These are phyloP conservation scores for Machimus atricapillus DNA, from an alignment of 2,888 invertebrate species.

Conservation along the genomic window DNA sequence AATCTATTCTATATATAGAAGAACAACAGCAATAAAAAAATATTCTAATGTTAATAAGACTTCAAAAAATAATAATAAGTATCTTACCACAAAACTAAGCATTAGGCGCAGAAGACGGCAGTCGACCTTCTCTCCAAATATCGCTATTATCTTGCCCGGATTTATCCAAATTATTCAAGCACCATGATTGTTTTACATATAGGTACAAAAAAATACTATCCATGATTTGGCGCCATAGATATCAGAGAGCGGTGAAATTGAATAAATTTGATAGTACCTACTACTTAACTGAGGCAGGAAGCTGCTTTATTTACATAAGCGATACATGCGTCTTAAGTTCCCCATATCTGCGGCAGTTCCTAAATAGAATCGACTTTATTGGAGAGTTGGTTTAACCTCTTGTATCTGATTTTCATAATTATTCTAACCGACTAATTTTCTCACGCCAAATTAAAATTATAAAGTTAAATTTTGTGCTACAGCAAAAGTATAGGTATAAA, in stretches of 20 bases:
- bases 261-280: not conserved
- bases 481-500: not conserved
- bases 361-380: not conserved
- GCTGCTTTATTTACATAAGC: not conserved
- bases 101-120: not conserved
- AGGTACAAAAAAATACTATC: not conserved
- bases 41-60: no score
- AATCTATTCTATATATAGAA: no score
- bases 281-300: not conserved
- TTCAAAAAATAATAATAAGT: not conserved
- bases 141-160: not conserved
- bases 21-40: no score
- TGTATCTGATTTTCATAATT: not conserved
- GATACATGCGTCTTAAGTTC: not conserved
- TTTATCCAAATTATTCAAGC: not conserved
- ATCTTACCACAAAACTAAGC: not conserved
- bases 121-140: not conserved
- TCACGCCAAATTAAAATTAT: slow-evolving; percentile 26
- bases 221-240: not conserved
- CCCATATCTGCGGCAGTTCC: not conserved
- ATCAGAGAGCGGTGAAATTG: not conserved
- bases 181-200: not conserved
- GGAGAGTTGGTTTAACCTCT: not conserved
- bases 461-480: not conserved
- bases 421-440: slow-evolving; percentile 4